Evolutionary conservation across 2,888 invertebrate genomes (phyloP).

Genomic region (Tenodera sinensis): DNA sequence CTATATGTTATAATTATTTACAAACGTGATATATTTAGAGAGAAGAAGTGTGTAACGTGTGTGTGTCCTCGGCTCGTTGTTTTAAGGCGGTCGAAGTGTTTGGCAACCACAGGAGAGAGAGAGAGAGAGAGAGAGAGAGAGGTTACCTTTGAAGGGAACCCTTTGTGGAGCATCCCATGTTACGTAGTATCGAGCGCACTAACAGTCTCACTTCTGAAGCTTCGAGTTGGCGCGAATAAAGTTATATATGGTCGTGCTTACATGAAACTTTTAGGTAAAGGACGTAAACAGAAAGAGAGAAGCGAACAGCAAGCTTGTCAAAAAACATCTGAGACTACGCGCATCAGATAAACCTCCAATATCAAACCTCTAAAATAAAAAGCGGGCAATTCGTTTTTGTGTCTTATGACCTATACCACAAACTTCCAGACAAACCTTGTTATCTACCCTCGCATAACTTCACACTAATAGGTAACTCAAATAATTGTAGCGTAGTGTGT

Average conservation of each 20-base stretch:
- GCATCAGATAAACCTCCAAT: background rate
- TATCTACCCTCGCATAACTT: too few relatives aligned
- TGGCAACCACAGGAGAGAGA: too few relatives aligned
- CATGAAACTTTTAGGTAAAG: background rate
- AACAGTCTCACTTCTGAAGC: background rate
- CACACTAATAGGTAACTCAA: too few relatives aligned
- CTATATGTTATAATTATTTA: too few relatives aligned
- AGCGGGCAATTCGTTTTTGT: background rate
- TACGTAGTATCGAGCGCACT: background rate
- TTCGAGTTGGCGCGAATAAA: background rate
- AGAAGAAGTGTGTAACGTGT: too few relatives aligned
- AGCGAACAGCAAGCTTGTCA: background rate
- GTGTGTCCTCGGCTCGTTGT: too few relatives aligned
- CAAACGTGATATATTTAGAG: too few relatives aligned
- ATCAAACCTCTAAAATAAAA: background rate
- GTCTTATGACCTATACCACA: background rate
- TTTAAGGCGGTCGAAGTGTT: too few relatives aligned
- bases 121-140: too few relatives aligned
- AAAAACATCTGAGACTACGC: background rate
- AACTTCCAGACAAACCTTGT: too few relatives aligned
- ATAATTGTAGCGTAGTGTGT: too few relatives aligned
- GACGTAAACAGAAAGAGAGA: background rate
- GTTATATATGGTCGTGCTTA: background rate
- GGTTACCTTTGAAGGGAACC: too few relatives aligned
- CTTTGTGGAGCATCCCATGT: background rate